Evolutionary conservation across 2,888 invertebrate species (phyloP), one percentile per base, ranked within the genome.

Genomic region (Osmoderma eremita): DNA sequence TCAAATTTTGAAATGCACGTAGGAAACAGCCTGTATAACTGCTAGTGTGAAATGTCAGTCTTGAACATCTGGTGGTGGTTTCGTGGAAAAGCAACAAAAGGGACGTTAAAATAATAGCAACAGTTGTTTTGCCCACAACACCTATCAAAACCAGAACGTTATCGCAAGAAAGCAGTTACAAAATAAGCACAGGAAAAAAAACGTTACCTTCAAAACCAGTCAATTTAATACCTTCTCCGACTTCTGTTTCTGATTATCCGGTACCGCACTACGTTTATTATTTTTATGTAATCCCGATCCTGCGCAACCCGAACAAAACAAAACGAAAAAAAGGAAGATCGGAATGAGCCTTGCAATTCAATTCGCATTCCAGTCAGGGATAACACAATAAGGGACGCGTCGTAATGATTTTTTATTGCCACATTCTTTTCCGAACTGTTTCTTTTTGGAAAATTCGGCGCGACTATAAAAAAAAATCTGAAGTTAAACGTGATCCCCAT

Each of bases 381-480:
- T 73, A 73, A 73, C 70, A 70, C 74, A 71, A 71, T 69, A 74
- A 71, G 70, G 69, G 69, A 73, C 73, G 74, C 74, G 74, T 74
- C 73, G 73, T 73, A 73, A 74, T 75, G 73, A 74, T 76, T 76
- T 76, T 77, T 77, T 76, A 75, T 73, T 72, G 70, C 69, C 51
- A 69, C 75, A 70, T 70, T 61, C 58, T 45, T 61, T 61, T 61
- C 45, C 58, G 48, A 67, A 67, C 66, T 65, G 71, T 70, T 71
- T 71, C 70, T 73, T 69, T 70, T 67, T 39, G 53, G 53, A 69
- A 74, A 73, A 74, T 72, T 72, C 72, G 70, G 56, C 67, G 63
- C 65, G 73, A 67, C 72, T 68, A 69, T 72, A 71, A 75, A 75
- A 75, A 75, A 75, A 75, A 76, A 75, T 76, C 75, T 62, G 63